Evolutionary conservation across 2,113 vertebrate species (phyloP).

Genomic region (Brienomyrus longianalis): DNA sequence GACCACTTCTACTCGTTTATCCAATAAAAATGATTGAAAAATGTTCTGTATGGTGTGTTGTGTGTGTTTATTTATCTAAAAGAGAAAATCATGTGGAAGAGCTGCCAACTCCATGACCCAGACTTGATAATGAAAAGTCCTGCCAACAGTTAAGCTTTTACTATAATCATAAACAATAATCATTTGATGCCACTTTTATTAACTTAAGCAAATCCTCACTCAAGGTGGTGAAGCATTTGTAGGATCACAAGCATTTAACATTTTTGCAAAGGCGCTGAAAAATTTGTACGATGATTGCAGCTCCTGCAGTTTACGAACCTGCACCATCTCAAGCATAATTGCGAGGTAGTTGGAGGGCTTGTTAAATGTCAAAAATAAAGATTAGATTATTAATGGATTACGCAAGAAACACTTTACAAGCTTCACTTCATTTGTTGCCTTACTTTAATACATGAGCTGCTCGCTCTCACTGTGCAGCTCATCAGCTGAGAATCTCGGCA

Average conservation of each 20-base stretch:
- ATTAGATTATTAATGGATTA: neutral
- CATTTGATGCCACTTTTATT: constrained; percentile 27
- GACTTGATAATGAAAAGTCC: constrained; percentile 5
- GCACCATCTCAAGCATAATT: neutral
- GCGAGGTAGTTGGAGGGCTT: neutral
- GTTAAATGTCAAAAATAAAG: constrained; percentile 13
- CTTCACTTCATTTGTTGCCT: neutral
- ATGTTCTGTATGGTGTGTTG: neutral
- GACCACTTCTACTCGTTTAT: constrained; percentile 45
- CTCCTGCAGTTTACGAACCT: neutral
- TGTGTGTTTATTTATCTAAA: constrained; percentile 5
- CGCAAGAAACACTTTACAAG: neutral
- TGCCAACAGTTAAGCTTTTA: constrained; percentile 32
- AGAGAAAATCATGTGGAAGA: neutral
- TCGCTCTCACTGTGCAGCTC: neutral
- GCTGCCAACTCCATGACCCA: constrained; percentile 23
- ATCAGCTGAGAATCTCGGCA: neutral
- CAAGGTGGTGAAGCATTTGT: constrained; percentile 15
- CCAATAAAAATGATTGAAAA: constrained; percentile 22
- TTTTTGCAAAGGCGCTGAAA: constrained; percentile 11
- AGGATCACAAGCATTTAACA: constrained; percentile 21
- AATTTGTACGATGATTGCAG: constrained; percentile 30
- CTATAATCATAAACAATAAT: constrained; percentile 37
- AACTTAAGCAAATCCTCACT: constrained; percentile 23
- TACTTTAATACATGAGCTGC: neutral